Evolutionary conservation across 2,113 vertebrate species (phyloP).

Genomic region (Passer domesticus): DNA sequence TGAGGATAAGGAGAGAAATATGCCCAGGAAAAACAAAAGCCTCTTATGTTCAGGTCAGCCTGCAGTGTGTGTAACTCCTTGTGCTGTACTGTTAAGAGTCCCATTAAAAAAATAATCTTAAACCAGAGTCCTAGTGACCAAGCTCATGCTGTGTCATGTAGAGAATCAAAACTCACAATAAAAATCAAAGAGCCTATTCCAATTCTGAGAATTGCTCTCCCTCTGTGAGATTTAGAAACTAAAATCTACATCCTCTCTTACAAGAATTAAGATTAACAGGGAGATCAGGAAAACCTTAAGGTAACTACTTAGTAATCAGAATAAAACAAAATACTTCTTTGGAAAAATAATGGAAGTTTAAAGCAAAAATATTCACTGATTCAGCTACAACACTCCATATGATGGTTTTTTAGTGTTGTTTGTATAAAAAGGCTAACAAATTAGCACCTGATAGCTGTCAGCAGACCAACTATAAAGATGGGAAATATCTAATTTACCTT

Average conservation of each 20-base stretch:
- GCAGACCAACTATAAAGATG: neutral
- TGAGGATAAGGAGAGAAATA: neutral
- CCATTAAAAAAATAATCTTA: neutral
- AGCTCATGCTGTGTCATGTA: neutral
- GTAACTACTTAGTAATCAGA: neutral
- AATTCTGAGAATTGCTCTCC: neutral
- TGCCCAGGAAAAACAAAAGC: neutral
- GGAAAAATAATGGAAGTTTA: neutral
- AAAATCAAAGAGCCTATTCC: neutral
- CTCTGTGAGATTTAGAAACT: neutral
- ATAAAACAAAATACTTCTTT: neutral
- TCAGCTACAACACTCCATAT: neutral
- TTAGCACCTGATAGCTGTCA: neutral
- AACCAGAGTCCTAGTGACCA: neutral
- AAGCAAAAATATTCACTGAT: neutral
- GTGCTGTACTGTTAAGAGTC: neutral
- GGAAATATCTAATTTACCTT: neutral
- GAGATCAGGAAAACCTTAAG: neutral
- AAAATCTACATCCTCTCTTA: neutral
- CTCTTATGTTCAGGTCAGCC: accelerated
- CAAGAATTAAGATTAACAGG: neutral
- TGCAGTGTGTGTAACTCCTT: neutral
- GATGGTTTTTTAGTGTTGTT: neutral
- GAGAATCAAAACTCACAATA: neutral
- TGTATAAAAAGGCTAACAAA: neutral